Conservation (phyloP, 2,113 vertebrate species). For the Acrocephalus arundinaceus region DNA sequence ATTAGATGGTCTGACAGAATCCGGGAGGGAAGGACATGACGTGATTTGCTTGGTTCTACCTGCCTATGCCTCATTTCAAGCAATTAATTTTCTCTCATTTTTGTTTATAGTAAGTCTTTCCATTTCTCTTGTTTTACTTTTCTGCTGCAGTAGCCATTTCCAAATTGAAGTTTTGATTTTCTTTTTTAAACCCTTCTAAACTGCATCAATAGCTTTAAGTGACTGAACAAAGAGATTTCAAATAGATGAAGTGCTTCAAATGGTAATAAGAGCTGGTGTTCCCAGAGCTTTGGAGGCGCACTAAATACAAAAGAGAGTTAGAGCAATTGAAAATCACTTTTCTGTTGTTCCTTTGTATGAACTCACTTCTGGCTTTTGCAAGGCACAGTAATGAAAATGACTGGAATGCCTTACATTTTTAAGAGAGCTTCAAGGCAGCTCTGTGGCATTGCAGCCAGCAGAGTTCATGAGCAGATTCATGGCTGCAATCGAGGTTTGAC, state of each 20-base stretch:
- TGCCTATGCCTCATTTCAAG: slow-evolving; percentile 27
- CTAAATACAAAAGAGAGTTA: slow-evolving; percentile 43
- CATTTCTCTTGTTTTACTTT: slow-evolving; percentile 12
- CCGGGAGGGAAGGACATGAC: rapidly evolving
- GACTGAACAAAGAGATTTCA: slow-evolving; percentile 59
- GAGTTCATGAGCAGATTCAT: slow-evolving; percentile 48
- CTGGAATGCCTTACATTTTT: slow-evolving; percentile 79
- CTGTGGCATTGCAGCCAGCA: slow-evolving; percentile 40
- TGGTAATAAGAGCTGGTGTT: slow-evolving; percentile 47
- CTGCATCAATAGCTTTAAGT: slow-evolving; percentile 48
- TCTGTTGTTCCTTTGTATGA: slow-evolving; percentile 75
- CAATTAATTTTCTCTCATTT: slow-evolving; percentile 42
- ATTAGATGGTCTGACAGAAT: slow-evolving; percentile 31
- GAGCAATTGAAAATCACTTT: slow-evolving; percentile 69
- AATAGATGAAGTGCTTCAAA: slow-evolving; percentile 62
- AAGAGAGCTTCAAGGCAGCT: slow-evolving; percentile 64
- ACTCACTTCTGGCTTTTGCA: slow-evolving; percentile 75
- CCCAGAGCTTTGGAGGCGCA: slow-evolving; percentile 40
- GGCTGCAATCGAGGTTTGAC: not conserved
- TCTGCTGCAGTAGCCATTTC: slow-evolving; percentile 25
- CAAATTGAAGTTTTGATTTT: slow-evolving; percentile 38
- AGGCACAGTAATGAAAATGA: slow-evolving; percentile 77
- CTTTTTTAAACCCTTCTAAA: slow-evolving; percentile 45
- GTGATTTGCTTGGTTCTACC: slow-evolving; percentile 38
- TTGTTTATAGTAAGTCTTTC: slow-evolving; percentile 29